Conservation (phyloP, 1,140 invertebrate species). For the Saxidomus purpurata region DNA sequence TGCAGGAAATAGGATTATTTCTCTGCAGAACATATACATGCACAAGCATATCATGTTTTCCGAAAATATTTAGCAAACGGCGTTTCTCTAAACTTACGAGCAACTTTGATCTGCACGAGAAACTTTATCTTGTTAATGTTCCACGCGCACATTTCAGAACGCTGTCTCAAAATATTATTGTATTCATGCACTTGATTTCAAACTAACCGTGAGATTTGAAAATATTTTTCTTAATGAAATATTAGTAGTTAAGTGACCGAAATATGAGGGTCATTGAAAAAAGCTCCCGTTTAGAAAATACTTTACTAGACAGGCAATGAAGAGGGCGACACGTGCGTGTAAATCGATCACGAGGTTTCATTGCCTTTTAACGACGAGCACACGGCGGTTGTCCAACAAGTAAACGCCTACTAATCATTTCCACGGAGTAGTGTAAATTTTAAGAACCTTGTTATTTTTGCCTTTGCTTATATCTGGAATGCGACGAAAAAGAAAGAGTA, state of each 20-base stretch:
- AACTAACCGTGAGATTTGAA: constrained; percentile 67
- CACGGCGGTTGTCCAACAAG: background rate
- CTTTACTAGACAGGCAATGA: background rate
- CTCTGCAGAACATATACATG: background rate
- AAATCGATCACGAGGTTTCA: constrained; percentile 52
- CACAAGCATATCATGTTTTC: constrained; percentile 37
- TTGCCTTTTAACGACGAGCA: constrained; percentile 38
- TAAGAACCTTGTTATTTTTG: too few species aligned
- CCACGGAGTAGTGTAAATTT: too few species aligned
- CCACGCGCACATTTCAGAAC: constrained; percentile 38
- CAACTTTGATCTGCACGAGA: background rate
- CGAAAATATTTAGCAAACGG: constrained; percentile 29
- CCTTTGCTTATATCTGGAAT: too few species aligned
- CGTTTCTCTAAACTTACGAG: background rate
- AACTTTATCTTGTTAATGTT: constrained; percentile 32
- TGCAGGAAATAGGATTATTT: constrained; percentile 21
- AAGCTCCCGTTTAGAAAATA: background rate
- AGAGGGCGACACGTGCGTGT: constrained; percentile 39
- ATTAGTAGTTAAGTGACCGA: constrained; percentile 22
- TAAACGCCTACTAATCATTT: background rate
- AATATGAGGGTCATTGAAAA: constrained; percentile 33
- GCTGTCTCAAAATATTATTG: constrained; percentile 50
- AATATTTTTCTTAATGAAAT: constrained; percentile 44
- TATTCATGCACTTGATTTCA: constrained; percentile 60
- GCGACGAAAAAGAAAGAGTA: too few species aligned